Percentiles rank a stretch among this genome's conserved stretches.
Evolutionary conservation across 2,888 invertebrate species (phyloP).

Genomic region (Folsomia candida): DNA sequence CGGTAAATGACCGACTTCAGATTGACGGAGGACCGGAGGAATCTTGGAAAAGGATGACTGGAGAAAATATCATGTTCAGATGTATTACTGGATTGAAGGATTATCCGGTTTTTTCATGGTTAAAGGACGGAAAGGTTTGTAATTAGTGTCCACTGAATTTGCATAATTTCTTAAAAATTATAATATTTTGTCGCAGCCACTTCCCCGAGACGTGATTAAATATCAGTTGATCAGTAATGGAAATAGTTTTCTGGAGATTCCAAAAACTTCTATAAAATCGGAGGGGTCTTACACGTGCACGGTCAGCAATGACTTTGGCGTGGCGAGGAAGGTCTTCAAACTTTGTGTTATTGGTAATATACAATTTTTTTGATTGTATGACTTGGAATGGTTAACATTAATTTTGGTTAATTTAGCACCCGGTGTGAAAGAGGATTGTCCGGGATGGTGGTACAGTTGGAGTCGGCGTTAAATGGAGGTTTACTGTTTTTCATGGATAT

Average conservation of each 20-base stretch:
- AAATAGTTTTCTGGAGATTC: conserved; percentile 38
- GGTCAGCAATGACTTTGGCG: conserved; percentile 32
- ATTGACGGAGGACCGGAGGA: conserved; percentile 35
- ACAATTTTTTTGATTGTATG: too few relatives aligned
- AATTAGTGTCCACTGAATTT: not conserved
- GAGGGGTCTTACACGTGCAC: conserved; percentile 36
- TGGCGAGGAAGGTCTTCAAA: conserved; percentile 31
- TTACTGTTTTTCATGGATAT: too few relatives aligned
- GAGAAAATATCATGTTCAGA: conserved; percentile 30
- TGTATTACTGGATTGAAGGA: conserved; percentile 36
- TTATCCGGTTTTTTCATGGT: conserved; percentile 35
- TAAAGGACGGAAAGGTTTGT: conserved; percentile 35
- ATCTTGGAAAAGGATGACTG: conserved; percentile 30
- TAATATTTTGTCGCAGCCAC: too few relatives aligned
- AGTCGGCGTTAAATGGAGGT: too few relatives aligned
- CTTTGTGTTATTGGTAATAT: conserved; percentile 38
- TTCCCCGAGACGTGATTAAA: conserved; percentile 19
- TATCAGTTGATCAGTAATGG: conserved; percentile 38
- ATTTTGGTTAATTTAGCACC: conserved; percentile 23
- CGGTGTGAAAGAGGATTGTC: conserved; percentile 39
- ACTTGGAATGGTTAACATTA: too few relatives aligned
- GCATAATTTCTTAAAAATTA: conserved; percentile 1
- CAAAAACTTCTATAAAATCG: conserved; percentile 17
- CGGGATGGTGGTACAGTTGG: conserved; percentile 43
- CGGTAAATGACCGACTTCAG: conserved; percentile 22